These are phyloP conservation scores for Sarotherodon lohbergeri DNA, from an alignment of 2,113 vertebrate genomes.

Conservation along the genomic window DNA sequence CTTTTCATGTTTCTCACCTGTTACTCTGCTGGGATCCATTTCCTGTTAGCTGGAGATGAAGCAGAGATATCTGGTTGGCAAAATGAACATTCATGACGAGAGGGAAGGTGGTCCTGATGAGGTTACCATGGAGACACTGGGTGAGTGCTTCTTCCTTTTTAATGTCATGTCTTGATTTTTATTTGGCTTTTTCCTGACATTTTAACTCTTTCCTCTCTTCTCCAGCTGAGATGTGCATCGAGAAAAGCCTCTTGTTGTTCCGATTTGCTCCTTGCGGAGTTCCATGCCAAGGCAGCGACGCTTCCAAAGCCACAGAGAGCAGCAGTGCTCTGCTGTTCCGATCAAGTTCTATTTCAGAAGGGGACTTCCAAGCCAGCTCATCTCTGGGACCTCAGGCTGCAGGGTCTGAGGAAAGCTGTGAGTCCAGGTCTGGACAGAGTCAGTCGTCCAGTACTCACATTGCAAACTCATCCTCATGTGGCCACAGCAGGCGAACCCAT, in stretches of 20 bases:
- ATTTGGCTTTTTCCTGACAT: neutral
- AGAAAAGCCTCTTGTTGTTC: constrained; percentile 88
- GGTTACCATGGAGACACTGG: constrained; percentile 82
- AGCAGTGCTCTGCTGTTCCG: constrained; percentile 26
- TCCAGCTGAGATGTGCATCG: constrained; percentile 86
- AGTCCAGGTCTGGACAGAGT: constrained; percentile 8
- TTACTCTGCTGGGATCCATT: neutral
- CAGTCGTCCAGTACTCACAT: neutral
- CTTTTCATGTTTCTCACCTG: neutral
- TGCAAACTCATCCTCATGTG: constrained; percentile 25
- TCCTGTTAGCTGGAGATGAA: constrained; percentile 91
- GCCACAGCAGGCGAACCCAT: constrained; percentile 21
- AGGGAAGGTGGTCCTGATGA: constrained; percentile 74
- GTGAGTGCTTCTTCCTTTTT: constrained; percentile 66
- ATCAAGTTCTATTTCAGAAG: constrained; percentile 69
- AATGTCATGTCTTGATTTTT: accelerated
- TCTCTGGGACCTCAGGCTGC: neutral
- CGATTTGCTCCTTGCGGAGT: constrained; percentile 75
- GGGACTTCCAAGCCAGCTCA: constrained; percentile 78
- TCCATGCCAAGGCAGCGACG: constrained; percentile 41
- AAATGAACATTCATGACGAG: constrained; percentile 71
- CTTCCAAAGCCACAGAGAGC: constrained; percentile 37
- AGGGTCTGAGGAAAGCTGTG: neutral
- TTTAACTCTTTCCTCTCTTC: neutral
- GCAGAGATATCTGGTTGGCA: constrained; percentile 82